phyloP scores from a whole-genome alignment of 2,888 invertebrate species.

The Enchytraeus crypticus region DNA sequence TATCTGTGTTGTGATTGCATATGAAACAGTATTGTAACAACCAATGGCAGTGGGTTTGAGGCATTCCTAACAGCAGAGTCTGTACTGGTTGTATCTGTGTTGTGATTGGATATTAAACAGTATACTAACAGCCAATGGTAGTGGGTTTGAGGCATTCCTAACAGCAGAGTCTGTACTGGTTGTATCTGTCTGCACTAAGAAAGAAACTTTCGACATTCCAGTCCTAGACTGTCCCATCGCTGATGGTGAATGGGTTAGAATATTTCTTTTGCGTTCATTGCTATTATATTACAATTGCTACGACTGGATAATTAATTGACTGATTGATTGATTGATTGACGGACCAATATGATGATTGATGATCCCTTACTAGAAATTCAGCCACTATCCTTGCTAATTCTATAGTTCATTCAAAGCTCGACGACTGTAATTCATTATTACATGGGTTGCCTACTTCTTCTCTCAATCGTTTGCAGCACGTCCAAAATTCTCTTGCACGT shows the following conservation, averaged over 20 bases:
- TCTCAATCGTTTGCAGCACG: no score
- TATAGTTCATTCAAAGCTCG: no score
- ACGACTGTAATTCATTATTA: no score
- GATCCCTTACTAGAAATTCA: no score
- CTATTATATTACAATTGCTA: neutral
- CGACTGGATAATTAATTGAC: neutral
- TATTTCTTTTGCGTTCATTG: neutral
- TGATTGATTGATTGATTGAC: no score
- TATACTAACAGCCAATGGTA: slow-evolving; percentile 52
- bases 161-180: slow-evolving; percentile 54
- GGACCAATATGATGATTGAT: no score
- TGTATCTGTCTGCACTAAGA: slow-evolving; percentile 55
- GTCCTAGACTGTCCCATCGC: slow-evolving; percentile 49
- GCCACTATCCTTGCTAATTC: no score
- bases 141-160: slow-evolving; percentile 58
- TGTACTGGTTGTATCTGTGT: neutral
- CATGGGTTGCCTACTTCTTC: no score
- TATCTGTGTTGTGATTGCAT: neutral
- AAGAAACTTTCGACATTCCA: slow-evolving; percentile 55
- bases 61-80: neutral
- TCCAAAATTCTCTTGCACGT: no score
- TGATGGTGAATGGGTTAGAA: slow-evolving; percentile 52
- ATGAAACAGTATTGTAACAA: neutral
- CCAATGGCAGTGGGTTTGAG: neutral
- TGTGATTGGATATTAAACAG: no score